Evolutionary conservation across 2,888 invertebrate genomes (phyloP).

Genomic region (Drosophila niveifrons): DNA sequence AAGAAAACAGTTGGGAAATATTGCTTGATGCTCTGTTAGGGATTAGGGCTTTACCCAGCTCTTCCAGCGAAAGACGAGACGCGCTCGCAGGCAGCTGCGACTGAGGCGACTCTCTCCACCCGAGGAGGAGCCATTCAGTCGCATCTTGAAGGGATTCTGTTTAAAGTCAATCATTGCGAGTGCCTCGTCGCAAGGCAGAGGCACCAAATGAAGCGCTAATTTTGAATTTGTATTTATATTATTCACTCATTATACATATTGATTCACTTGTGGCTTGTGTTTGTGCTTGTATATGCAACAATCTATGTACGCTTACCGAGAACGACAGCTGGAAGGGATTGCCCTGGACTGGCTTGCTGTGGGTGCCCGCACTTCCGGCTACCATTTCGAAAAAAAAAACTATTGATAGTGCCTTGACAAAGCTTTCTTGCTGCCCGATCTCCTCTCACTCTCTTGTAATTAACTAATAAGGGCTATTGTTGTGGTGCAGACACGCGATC

Average conservation of each 20-base stretch:
- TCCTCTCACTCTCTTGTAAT: conserved; percentile 22
- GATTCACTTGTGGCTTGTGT: background rate
- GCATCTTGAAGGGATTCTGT: conserved; percentile 84
- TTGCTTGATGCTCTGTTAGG: too few species aligned
- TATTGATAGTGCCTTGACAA: background rate
- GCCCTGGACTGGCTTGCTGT: conserved; percentile 52
- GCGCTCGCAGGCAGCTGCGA: conserved; percentile 82
- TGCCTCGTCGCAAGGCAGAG: conserved; percentile 49
- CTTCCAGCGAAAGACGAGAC: conserved; percentile 84
- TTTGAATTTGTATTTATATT: background rate
- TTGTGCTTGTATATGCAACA: conserved; percentile 11
- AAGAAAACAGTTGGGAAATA: background rate
- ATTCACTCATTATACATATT: background rate
- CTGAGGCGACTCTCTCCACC: conserved; percentile 78
- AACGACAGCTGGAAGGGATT: conserved; percentile 76
- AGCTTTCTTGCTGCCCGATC: background rate
- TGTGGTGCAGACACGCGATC: conserved; percentile 64
- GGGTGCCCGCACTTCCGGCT: conserved; percentile 69
- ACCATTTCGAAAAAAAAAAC: conserved; percentile 59
- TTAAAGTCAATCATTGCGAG: conserved; percentile 83
- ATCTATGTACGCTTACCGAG: conserved; percentile 69
- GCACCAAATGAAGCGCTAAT: conserved; percentile 43
- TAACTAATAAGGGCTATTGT: conserved; percentile 66
- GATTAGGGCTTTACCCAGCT: conserved; percentile 82
- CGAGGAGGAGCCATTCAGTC: conserved; percentile 67